Evolutionary conservation across 1,140 invertebrate species (phyloP), one percentile per base, ranked within the genome.

Genomic region (Littorina saxatilis): DNA sequence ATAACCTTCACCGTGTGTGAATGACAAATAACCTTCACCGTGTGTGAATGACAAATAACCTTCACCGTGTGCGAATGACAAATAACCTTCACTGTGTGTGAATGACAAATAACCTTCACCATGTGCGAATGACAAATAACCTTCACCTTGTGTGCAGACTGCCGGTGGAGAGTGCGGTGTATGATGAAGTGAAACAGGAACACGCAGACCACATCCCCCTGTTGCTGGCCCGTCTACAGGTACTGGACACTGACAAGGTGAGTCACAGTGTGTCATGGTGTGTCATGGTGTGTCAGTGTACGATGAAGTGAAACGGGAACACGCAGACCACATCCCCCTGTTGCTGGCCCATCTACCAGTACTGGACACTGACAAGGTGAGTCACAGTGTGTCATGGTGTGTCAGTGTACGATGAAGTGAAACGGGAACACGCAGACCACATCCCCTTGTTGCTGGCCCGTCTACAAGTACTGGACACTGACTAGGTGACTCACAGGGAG

Each of bases 391-490:
- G 43, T n/a, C n/a, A n/a, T n/a, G n/a, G n/a, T n/a, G n/a, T n/a
- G n/a, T n/a, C 87, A 43, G 88, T 98, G 35, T 99, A 96, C 91
- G 94, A 95, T 81, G 96, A 97, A 87, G 88, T 98, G 55, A 91
- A 94, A 66, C 92, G 94, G 63, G 93, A 94, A 61, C 95, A 95
- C 92, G 95, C 95, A 15, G 95, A 95, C 79, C 95, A 96, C 93
- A 90, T 97, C 29, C 95, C 95, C 4, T 92, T 96, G 4, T 95
- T 97, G 91, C 94, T 95, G 74, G 95, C 96, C 5, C 95, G 96
- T 91, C 92, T 98, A 50, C 95, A 96, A 88, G 77, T 78, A 20
- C 55, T 85, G 1, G 84, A 85, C 23, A 55, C 82, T 3, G 43
- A 81, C 15, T 68, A 81, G 79, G 82, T 83, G 50, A 55, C 29